These are phyloP conservation scores for Dascyllus trimaculatus DNA, from an alignment of 2,113 vertebrate species.

Conservation along the genomic window DNA sequence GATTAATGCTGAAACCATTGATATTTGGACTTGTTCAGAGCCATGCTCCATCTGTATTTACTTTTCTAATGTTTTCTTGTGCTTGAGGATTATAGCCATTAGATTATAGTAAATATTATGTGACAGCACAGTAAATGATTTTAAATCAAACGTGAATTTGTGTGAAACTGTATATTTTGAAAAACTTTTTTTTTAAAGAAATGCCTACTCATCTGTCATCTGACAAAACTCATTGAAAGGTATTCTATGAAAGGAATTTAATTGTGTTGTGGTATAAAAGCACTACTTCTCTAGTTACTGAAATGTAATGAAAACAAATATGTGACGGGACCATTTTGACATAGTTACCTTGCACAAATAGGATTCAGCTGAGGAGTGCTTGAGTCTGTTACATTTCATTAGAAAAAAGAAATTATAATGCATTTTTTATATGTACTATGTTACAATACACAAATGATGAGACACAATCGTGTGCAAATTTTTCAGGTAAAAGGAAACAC, in stretches of 20 bases:
- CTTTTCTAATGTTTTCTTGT: constrained; percentile 35
- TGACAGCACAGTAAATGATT: constrained; percentile 29
- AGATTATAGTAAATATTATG: constrained; percentile 28
- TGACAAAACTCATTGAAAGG: constrained; percentile 70
- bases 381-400: constrained; percentile 13
- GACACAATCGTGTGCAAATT: neutral
- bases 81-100: constrained; percentile 56
- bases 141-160: constrained; percentile 21
- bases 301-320: neutral
- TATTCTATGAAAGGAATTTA: constrained; percentile 74
- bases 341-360: too few species aligned
- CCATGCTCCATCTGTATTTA: constrained; percentile 8
- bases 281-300: constrained; percentile 40
- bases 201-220: neutral
- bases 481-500: constrained; percentile 17
- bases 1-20: constrained; percentile 19
- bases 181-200: too few species aligned
- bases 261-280: neutral
- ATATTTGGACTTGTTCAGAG: constrained; percentile 21
- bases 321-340: neutral
- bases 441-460: constrained; percentile 12
- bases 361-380: neutral
- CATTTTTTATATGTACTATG: constrained; percentile 58
- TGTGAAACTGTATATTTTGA: constrained; percentile 5
- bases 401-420: constrained; percentile 30